Evolutionary conservation across 2,113 vertebrate species (phyloP), one percentile per base, ranked within the genome.

Genomic region (Vimba vimba): DNA sequence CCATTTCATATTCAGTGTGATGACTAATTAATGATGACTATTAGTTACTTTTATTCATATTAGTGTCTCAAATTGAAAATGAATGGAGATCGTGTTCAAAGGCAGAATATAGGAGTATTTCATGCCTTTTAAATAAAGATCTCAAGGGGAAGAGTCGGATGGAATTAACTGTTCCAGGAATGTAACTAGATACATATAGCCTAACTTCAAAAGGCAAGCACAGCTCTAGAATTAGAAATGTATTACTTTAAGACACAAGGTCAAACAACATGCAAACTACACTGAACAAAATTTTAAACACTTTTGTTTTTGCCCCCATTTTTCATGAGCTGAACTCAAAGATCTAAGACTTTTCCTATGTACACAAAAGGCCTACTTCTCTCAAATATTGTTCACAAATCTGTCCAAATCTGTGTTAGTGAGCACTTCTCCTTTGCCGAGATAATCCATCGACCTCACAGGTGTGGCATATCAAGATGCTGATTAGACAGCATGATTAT

Each of bases 1-100:
- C 47, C 66, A 85, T 85, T 87, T 79, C 33, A 33, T 84, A 83
- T 85, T 87, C 83, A 73, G 39, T 55, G 30, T 85, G 84, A 81
- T 78, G 82, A 79, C 79, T 87, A 87, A 89, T 82, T 87, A 85
- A 89, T 89, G 60, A 79, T 23, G 84, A 69, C 74, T 83, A 87
- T 87, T 87, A 87, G 79, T 83, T 75, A 80, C 25, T 59, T 85
- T 87, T 66, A 89, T 87, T 89, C 77, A 85, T 87, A 87, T 84
- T 66, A 82, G 55, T 73, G 73, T 78, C 74, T 62, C 43, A 84
- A 77, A 82, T 85, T 52, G 27, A 82, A 82, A 86, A 86, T 86
- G 71, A 85, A 89, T 85, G 88, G 69, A 69, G 59, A 78, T 85
- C 27, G 39, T 89, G 77, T 77, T 83, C 69, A 81, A 82, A 86